Base-by-base conservation (phyloP, 2,113 vertebrate species). In the Engystomops pustulosus region DNA sequence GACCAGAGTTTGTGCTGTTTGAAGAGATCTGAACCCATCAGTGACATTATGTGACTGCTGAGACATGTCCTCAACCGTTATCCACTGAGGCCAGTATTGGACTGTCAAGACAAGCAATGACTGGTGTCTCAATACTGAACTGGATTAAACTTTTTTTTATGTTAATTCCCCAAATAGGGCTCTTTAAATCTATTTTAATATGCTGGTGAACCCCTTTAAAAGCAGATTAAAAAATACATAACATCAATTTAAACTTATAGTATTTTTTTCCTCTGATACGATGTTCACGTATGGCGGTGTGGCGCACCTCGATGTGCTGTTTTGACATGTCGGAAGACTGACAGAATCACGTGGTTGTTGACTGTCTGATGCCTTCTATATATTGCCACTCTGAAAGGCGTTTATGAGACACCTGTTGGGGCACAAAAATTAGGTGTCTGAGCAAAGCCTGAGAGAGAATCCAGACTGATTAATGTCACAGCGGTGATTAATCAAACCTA, bases 361-460 rank as follows among this genome's bases (percentile, higher is more conserved):
- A 72, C 53, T 62, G 53, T 76, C 53, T 62, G 55, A 18, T 4
- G 69, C 58, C 17, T 47, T 60, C 51, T 72, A 72, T 76, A 41
- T 76, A 58, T 84, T 77, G 49, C 80, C 45, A 0, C 58, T 68
- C 18, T 41, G 72, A 77, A 84, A 53, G 82, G 27, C 32, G n/a
- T 84, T 84, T 77, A 77, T 47, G 12, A 84, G 72, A 75, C 82
- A 84, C 82, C 82, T 84, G 82, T 68, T 84, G 44, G 72, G 82
- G 72, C 71, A 68, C 58, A 34, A 75, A 83, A 65, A 75, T 60
- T 60, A 83, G 81, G 38, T 65, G 69, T 75, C 81, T 49, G 45
- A 62, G 81, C 70, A 65, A 75, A 65, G 70, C 71, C 69, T 72
- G 23, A 47, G 18, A 75, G 70, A 62, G 81, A 83, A 83, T 75